Base-by-base conservation (phyloP, 2,113 vertebrate species). In the Nesoenas mayeri region DNA sequence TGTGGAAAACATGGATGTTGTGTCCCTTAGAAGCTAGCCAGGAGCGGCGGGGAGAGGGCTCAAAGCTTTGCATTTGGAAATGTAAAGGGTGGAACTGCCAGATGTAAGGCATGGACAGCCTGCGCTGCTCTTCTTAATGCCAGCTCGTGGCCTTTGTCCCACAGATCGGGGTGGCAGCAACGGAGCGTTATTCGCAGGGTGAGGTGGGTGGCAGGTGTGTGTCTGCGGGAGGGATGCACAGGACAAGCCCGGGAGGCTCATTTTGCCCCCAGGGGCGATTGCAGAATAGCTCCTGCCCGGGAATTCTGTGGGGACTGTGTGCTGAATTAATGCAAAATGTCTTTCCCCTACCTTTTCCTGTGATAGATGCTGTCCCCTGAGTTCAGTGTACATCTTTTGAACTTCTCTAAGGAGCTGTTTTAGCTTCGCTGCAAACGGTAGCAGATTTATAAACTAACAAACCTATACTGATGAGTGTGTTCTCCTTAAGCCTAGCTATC, bases 401-500 rank as follows among this genome's bases (percentile, higher is more conserved):
- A 50, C 83, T 71, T 65, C 85, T 93, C 69, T 67, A 38, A 92
- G 86, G 86, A 95, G 73, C 22, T 81, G 13, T 74, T 94, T 84
- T 65, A 91, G 48, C 53, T 50, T 79, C 1, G 2, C 54, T 15
- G 20, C 75, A 79, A 94, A 83, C 2, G 7, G 48, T 58, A 77
- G 79, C 26, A 84, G 72, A 81, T 90, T 89, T 93, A 78, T 89
- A 86, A 78, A 54, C 69, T 75, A 95, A 84, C 88, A 88, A 73
- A 61, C 61, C 84, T 94, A 56, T 88, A 78, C 77, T 84, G 88
- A 72, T 84, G 58, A 79, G 85, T 70, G 77, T 93, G 91, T 95
- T 89, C 79, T 89, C 77, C 92, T 90, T 88, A 70, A 92, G 77
- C 88, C 50, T 50, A 48, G 50, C 72, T 95, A 88, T 79, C 88